Evolutionary conservation across 2,888 invertebrate species (phyloP).

Genomic region (Hermodice carunculata): DNA sequence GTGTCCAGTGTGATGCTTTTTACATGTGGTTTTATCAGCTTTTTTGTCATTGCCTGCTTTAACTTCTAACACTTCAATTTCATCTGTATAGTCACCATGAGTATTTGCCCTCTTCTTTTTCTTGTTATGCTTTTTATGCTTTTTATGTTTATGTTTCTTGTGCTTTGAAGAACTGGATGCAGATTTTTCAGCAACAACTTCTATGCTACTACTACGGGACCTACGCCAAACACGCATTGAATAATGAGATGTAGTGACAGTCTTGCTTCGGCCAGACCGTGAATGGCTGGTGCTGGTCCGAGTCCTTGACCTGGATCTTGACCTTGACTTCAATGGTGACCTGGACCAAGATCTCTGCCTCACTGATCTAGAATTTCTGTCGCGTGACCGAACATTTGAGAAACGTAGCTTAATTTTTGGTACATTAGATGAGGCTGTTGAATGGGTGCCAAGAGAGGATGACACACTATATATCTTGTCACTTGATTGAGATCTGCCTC

Average conservation of each 20-base stretch:
- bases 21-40: conserved; percentile 30
- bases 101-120: conserved; percentile 27
- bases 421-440: too few species aligned
- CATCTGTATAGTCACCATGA: background rate
- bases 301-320: conserved; percentile 30
- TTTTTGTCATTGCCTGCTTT: background rate
- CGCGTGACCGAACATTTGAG: background rate
- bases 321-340: conserved; percentile 25
- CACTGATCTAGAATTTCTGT: background rate
- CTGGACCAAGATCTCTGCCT: background rate
- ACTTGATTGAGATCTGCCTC: conserved; percentile 1
- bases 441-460: background rate
- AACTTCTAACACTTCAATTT: background rate
- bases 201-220: conserved; percentile 11
- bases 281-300: conserved; percentile 16
- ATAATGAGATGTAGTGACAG: background rate
- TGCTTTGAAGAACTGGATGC: background rate
- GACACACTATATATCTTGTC: background rate
- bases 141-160: conserved; percentile 38
- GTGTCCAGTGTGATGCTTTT: conserved; percentile 62
- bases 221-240: background rate
- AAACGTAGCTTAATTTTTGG: too few species aligned
- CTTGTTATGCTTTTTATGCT: conserved; percentile 38
- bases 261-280: background rate
- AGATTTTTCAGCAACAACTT: conserved; percentile 1